Evolutionary conservation across 2,888 invertebrate species (phyloP), one percentile per base, ranked within the genome.

Genomic region (Mesochorus sp.): DNA sequence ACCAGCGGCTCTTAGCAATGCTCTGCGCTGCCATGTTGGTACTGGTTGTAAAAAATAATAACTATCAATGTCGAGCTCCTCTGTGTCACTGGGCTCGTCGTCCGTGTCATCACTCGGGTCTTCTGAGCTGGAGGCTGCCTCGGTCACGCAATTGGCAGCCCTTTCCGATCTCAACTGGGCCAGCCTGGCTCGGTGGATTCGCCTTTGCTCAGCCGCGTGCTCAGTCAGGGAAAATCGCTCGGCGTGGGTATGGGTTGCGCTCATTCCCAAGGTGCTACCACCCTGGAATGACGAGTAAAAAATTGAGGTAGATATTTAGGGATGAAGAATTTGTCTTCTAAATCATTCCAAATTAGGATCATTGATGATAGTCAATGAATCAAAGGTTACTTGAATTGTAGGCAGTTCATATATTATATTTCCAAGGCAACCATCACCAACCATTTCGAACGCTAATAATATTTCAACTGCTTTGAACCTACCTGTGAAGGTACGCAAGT

Each of bases 1-100:
- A 0, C 99, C 99, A 4, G 98, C 96, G n/a, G 97, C 96, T 67
- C 98, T 94, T 14, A 99, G 92, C 64, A 99, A 92, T 1, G 96
- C 95, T 75, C 98, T 92, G 76, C 99, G 94, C 91, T 98, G 98
- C 86, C 97, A 93, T 1, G 98, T 97, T 5, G 98, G 96, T 70
- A 99, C 96, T 5, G 99, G 98, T 91, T 98, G 95, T 61, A 97
- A 92, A 88, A 97, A 97, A 88, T 97, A 97, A 90, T 96, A 97
- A 87, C 95, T 96, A 85, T 97, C 97, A 84, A 96, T 94, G 90
- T 97, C 97, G 84, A 97, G 92, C 88, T 98, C 97, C 8, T 96
- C 95, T 82, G 94, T 95, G 85, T 97, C 96, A 87, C 96, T 96
- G 0, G 95, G 92, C 88, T 96, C 96, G 87, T 97, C 96, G 85